Evolutionary conservation across 2,888 invertebrate genomes (phyloP), one percentile per base, ranked within the genome.

Genomic region (Biston stratarius): DNA sequence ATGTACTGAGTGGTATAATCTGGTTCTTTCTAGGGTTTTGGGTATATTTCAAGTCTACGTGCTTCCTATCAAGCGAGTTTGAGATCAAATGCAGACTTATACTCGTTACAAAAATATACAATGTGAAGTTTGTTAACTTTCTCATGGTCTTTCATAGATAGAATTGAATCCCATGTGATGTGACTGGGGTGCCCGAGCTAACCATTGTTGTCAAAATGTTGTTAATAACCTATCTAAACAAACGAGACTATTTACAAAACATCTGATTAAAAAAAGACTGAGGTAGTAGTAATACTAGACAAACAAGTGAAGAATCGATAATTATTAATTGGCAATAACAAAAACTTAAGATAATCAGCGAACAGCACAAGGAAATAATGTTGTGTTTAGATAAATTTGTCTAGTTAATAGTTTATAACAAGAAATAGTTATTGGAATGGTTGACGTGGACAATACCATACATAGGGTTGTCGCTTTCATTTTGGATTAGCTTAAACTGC

Each of bases 211-310:
- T 42, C 12, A n/a, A 7, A 42, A 33, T 53, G 42, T 55, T 55
- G 42, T 42, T 42, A 33, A 24, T 55, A 45, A 12, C n/a, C 55
- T 55, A 55, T 44, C 42, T 42, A 55, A 55, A 55, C 55, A 55
- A 53, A 15, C 3, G 42, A 42, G 55, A 33, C 40, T 42, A 44
- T 55, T 55, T 5, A 42, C 42, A 55, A 55, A 55, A 55, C 55
- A 55, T 55, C 55, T 42, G 14, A n/a, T 55, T 42, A 15, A 55
- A 33, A n/a, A 15, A 53, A 44, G 12, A 7, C 15, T 42, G 42
- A 40, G 6, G 24, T 15, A 1, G n/a, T 7, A 24, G 12, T 24
- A 55, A 33, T 12, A 33, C 42, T 42, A 55, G 42, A 42, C 55
- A 55, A 55, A 55, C 34, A 24, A 40, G 11, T 42, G 33, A 11